Base-by-base conservation (phyloP, 1,140 invertebrate species). In the Carcinoscorpius rotundicauda region DNA sequence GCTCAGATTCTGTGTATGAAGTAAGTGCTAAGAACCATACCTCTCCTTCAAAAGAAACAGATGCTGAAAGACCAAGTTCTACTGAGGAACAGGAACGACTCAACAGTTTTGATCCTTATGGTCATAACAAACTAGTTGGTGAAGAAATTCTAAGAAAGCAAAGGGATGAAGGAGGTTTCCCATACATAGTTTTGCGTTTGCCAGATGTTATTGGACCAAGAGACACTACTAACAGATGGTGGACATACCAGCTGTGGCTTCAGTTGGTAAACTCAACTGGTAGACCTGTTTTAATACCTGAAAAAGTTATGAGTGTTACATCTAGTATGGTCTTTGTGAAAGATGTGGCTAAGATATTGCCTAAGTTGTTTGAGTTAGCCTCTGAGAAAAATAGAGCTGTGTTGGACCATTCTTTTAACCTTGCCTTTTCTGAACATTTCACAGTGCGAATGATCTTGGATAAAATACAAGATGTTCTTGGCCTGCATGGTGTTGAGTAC, bases 231-330 rank as follows among this genome's bases (percentile, higher is more conserved):
- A 72, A 78, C 64, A 66, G 80, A 4, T 80, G 73, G 73, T 81
- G 79, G 80, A 73, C 77, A 3, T 81, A 81, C 71, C 79, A 80
- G 64, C 58, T 80, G 53, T 81, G 79, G 80, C 71, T 81, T 49
- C 70, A 76, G 67, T 73, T 79, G 61, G 71, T 68, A 62, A 60
- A 69, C 49, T 62, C 65, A 8, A 71, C 74, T 10, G 67, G 74
- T 11, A 70, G 71, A 61, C 74, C 75, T 3, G 61, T 80, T 4
- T 67, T 70, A 6, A 72, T 80, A 53, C 77, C 80, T 3, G 59
- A 65, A 61, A 69, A 71, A 56, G 67, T 77, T 6, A 69, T 76
- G 9, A 72, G 71, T 49, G 73, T 29, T 29, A 29, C 29, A 2
- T 29, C 79, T 50, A 80, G 79, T 66, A 76, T 78, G 60, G 78